Conservation (phyloP, 2,797 vertebrate genomes). For the Paramormyrops hopkinsi region DNA sequence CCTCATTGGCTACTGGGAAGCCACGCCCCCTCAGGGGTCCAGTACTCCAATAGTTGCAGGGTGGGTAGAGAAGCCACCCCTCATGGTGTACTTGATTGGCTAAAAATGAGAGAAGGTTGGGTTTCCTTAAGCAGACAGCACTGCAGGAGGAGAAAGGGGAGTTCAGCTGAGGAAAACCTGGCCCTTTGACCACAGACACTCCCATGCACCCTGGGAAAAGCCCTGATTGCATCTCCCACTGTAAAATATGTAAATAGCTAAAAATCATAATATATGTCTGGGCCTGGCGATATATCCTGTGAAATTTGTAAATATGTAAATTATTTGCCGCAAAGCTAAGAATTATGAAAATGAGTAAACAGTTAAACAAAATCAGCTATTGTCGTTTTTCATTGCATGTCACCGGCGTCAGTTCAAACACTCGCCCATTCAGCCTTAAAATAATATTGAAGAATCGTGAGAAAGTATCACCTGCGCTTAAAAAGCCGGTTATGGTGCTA, state of each 20-base stretch:
- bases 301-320: conserved; percentile 17
- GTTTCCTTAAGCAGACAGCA: not conserved
- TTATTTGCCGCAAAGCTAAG: not conserved
- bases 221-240: conserved; percentile 27
- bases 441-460: not conserved
- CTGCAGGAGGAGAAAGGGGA: not conserved
- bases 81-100: not conserved
- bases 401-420: not conserved
- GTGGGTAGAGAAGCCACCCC: not conserved
- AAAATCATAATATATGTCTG: conserved; percentile 70
- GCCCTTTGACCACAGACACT: conserved; percentile 17
- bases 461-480: not conserved
- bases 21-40: not conserved
- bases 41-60: not conserved
- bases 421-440: not conserved
- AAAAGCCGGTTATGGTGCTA: not conserved
- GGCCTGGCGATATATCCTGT: not conserved
- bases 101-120: not conserved
- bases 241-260: conserved; percentile 73
- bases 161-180: not conserved
- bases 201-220: not conserved
- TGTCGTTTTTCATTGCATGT: not conserved
- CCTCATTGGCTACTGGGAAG: not conserved
- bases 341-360: not conserved
- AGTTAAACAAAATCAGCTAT: not conserved